phyloP scores from a whole-genome alignment of 2,888 invertebrate species.

The Lepidocyrtoides sp. region DNA sequence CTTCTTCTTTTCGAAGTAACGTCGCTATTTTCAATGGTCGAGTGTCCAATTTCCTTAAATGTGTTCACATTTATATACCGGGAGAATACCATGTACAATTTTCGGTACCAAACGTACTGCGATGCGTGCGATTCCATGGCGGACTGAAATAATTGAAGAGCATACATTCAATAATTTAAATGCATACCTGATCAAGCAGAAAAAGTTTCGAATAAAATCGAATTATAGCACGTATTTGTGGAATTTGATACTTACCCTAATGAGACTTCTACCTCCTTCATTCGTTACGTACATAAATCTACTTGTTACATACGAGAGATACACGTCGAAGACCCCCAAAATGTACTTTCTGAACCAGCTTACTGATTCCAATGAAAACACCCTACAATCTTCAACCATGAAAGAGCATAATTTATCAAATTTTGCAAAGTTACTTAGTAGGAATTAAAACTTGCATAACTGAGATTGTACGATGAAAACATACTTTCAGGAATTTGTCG shows the following conservation, averaged over 20 bases:
- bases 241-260: conserved; percentile 78
- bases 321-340: conserved; percentile 92
- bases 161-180: not conserved
- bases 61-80: conserved; percentile 97
- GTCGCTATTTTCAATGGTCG: not conserved
- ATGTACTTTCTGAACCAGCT: conserved; percentile 95
- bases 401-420: too few species aligned
- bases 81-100: conserved; percentile 95
- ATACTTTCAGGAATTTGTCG: conserved; percentile 86
- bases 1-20: conserved; percentile 2
- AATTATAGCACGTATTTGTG: not conserved
- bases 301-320: conserved; percentile 90
- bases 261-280: conserved; percentile 75
- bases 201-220: conserved; percentile 14
- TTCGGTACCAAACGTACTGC: conserved; percentile 98
- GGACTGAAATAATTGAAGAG: conserved; percentile 87
- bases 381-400: conserved; percentile 92
- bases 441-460: not conserved
- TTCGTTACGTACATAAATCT: conserved; percentile 79
- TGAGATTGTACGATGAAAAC: conserved; percentile 64
- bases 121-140: conserved; percentile 96
- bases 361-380: conserved; percentile 94
- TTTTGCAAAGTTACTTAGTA: not conserved
- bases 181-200: not conserved
- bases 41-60: conserved; percentile 60